Evolutionary conservation across 2,888 invertebrate genomes (phyloP).

Genomic region (Drosophila ezoana): DNA sequence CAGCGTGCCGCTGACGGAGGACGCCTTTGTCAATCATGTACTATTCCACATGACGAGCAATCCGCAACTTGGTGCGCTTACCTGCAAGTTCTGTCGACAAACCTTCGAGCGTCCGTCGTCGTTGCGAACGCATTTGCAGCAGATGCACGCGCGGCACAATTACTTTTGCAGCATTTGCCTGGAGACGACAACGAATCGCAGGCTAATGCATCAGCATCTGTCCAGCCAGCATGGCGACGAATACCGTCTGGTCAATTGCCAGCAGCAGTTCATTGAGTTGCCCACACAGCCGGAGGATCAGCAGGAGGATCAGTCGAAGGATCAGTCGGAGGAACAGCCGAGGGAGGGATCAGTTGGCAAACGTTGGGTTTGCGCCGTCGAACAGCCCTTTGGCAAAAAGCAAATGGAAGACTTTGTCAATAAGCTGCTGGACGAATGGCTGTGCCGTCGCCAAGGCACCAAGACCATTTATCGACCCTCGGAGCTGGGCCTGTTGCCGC

Average conservation of each 20-base stretch:
- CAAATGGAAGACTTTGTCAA: constrained; percentile 57
- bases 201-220: constrained; percentile 85
- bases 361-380: constrained; percentile 46
- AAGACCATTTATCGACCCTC: constrained; percentile 86
- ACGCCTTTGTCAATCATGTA: constrained; percentile 70
- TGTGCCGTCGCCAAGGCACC: constrained; percentile 63
- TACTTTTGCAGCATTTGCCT: constrained; percentile 88
- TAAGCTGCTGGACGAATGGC: constrained; percentile 66
- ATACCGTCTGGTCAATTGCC: constrained; percentile 40
- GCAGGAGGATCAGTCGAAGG: not conserved
- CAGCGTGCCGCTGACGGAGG: constrained; percentile 50
- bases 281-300: not conserved
- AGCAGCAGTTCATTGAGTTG: constrained; percentile 30
- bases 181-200: constrained; percentile 76
- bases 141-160: constrained; percentile 87
- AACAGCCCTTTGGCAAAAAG: constrained; percentile 71
- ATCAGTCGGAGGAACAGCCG: not conserved
- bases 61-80: constrained; percentile 35
- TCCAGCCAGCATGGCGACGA: constrained; percentile 85
- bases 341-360: too few relatives aligned
- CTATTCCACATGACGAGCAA: constrained; percentile 61
- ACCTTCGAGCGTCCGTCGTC: constrained; percentile 52
- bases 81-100: constrained; percentile 69
- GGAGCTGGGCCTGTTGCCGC: constrained; percentile 88
- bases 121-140: constrained; percentile 87